Base-by-base conservation (phyloP, 2,888 invertebrate species). In the Oeneis ivallda region DNA sequence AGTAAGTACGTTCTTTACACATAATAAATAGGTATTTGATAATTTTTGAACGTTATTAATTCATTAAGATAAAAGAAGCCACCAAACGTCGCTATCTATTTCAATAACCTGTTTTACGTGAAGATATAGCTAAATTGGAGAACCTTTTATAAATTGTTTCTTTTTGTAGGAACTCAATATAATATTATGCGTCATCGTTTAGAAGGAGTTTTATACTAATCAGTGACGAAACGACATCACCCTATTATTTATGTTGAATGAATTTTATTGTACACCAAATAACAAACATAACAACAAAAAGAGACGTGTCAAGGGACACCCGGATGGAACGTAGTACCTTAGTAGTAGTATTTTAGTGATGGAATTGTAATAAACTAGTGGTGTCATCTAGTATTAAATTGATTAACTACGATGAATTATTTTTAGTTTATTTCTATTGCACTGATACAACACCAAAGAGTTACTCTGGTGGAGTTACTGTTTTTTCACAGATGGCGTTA, bases 61-160 rank as follows among this genome's bases (percentile, higher is more conserved):
- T 19, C 6, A 32, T 19, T 49, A 39, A 19, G 49, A 39, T 60
- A 26, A 49, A 13, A 39, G 19, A 17, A 17, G 7, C 37, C 60
- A 34, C n/a, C 13, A 13, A 7, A 13, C 17, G 8, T 34, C 17
- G 32, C 47, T 60, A 60, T 60, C 60, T 60, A 50, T 60, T 34
- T 37, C 37, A 60, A 60, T 50, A 60, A 60, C 60, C 49, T 9
- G 60, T 60, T 41, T 13, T 3, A 9, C 34, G 6, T 9, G 32
- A 45, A 58, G 45, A 45, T 58, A 47, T 47, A 34, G 15, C 17
- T 47, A 47, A 43, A 45, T 47, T 58, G 13, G 11, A 19, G 17
- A 50, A 50, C 11, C 19, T n/a, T n/a, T n/a, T n/a, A n/a, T n/a
- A 19, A 11, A 50, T 19, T 50, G 10, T 37, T 50, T 26, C 6